phyloP scores from a whole-genome alignment of 2,113 vertebrate genomes.

The Cricetomys ansorgei region DNA sequence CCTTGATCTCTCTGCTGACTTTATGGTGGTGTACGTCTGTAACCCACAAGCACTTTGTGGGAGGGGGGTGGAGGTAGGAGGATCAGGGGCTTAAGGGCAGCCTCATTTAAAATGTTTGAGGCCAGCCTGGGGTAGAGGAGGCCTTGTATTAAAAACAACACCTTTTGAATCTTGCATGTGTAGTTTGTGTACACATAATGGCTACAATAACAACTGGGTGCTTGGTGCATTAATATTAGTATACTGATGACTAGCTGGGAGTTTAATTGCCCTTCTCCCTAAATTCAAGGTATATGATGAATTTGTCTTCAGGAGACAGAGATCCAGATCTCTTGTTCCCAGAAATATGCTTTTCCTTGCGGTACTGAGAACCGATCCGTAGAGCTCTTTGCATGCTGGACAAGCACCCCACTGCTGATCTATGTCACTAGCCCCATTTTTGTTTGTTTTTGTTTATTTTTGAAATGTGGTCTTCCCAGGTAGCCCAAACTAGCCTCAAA shows the following conservation, averaged over 20 bases:
- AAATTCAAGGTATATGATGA: not conserved
- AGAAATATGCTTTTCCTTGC: not conserved
- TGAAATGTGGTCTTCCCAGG: not conserved
- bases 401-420: not conserved
- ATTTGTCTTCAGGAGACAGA: not conserved
- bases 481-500: not conserved
- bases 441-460: not conserved
- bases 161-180: not conserved
- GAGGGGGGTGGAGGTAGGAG: not conserved
- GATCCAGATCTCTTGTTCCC: not conserved
- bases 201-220: not conserved
- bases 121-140: not conserved
- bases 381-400: not conserved
- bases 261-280: not conserved
- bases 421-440: too few species aligned
- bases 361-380: rapidly evolving
- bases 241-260: not conserved
- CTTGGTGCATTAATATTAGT: not conserved
- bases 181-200: not conserved
- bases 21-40: not conserved
- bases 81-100: not conserved
- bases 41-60: not conserved
- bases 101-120: not conserved
- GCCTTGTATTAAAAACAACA: not conserved
- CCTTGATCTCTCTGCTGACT: not conserved